Conservation (phyloP, 1,140 invertebrate genomes). For the Drosophila pectinifera region DNA sequence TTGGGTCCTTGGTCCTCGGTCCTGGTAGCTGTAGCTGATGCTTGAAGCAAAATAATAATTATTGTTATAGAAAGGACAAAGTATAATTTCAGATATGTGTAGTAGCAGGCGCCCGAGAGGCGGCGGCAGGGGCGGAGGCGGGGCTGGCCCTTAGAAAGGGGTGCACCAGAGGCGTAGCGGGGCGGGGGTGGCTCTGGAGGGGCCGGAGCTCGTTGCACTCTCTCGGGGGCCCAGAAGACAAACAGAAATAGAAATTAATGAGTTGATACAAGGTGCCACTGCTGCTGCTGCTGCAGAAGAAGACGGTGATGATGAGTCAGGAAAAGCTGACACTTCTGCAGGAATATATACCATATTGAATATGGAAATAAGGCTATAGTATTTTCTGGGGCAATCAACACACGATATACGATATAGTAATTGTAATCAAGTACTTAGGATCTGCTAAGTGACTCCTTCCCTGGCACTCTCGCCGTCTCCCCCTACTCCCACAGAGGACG, state of each 20-base stretch:
- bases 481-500: neutral
- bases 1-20: conserved; percentile 22
- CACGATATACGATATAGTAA: too few relatives aligned
- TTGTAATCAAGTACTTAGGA: too few relatives aligned
- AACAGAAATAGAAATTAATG: conserved; percentile 83
- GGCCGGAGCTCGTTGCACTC: conserved; percentile 63
- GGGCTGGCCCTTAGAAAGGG: conserved; percentile 21
- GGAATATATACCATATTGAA: neutral
- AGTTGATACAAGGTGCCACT: conserved; percentile 73
- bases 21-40: conserved; percentile 55
- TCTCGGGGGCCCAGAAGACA: conserved; percentile 53
- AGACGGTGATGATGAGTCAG: conserved; percentile 4
- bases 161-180: neutral
- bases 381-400: conserved; percentile 17
- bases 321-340: conserved; percentile 1
- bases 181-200: neutral
- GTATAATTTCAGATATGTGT: conserved; percentile 83
- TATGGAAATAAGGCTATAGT: conserved; percentile 1
- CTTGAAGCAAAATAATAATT: conserved; percentile 83
- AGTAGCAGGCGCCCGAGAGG: conserved; percentile 54
- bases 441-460: too few relatives aligned
- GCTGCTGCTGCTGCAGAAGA: conserved; percentile 8
- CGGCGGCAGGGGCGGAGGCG: too few relatives aligned
- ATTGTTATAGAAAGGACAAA: conserved; percentile 83
- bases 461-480: too few relatives aligned